Evolutionary conservation across 2,888 invertebrate species (phyloP).

Genomic region (Callyntrura sp.): DNA sequence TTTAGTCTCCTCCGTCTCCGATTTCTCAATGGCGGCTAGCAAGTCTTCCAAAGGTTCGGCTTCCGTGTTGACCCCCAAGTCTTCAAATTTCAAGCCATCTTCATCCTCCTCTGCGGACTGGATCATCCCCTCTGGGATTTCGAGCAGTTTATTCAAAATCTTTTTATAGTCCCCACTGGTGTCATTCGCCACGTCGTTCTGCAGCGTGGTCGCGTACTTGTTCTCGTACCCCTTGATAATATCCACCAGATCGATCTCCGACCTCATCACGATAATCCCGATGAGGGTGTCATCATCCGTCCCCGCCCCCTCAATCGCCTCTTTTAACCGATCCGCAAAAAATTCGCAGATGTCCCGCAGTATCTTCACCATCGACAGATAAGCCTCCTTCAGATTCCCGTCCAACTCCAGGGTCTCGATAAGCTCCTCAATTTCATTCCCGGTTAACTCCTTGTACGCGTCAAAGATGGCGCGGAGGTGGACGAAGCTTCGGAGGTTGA

Average conservation of each 20-base stretch:
- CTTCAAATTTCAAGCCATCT: background rate
- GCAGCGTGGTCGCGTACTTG: constrained; percentile 10
- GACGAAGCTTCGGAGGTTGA: constrained; percentile 85
- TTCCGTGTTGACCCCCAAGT: constrained; percentile 9
- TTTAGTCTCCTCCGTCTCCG: constrained; percentile 34
- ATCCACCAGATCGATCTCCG: constrained; percentile 82
- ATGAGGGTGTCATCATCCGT: constrained; percentile 86
- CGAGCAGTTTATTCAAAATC: background rate
- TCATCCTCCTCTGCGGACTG: background rate
- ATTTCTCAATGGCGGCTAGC: constrained; percentile 27
- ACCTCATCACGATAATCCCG: constrained; percentile 85
- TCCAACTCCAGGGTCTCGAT: constrained; percentile 77
- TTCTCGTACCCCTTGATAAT: constrained; percentile 19
- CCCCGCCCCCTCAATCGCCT: constrained; percentile 85
- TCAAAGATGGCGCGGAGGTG: constrained; percentile 85
- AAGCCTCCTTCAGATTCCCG: constrained; percentile 13
- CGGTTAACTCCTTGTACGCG: constrained; percentile 85
- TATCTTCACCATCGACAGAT: constrained; percentile 17
- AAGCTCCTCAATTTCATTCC: constrained; percentile 84
- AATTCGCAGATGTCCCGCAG: background rate
- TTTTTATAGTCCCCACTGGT: constrained; percentile 40
- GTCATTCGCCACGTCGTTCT: constrained; percentile 4
- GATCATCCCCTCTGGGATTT: constrained; percentile 4
- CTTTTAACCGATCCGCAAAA: constrained; percentile 84
- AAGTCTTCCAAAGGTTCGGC: constrained; percentile 24